Evolutionary conservation across 2,888 invertebrate genomes (phyloP).

Genomic region (Prenolepis imparis): DNA sequence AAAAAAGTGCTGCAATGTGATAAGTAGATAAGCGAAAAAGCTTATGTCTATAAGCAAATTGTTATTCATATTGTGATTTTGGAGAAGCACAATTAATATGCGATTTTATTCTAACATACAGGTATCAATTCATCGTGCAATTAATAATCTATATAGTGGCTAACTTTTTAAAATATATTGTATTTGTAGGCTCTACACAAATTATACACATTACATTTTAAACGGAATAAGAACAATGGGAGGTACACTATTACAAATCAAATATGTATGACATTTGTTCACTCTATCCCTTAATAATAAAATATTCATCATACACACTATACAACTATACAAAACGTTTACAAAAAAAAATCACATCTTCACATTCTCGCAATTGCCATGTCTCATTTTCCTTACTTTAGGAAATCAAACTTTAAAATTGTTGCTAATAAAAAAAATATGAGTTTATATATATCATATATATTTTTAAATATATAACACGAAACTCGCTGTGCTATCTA

Average conservation of each 20-base stretch:
- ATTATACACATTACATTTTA: conserved; percentile 24
- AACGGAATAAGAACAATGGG: conserved; percentile 20
- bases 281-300: background rate
- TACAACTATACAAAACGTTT: background rate
- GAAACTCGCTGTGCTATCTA: no score
- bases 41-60: background rate
- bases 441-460: no score
- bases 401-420: no score
- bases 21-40: background rate
- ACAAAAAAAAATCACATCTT: background rate
- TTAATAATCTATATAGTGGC: conserved; percentile 30
- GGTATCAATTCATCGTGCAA: conserved; percentile 36
- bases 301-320: background rate
- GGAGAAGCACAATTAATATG: background rate
- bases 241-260: background rate
- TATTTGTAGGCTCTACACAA: conserved; percentile 30
- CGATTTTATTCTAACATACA: background rate
- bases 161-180: conserved; percentile 30
- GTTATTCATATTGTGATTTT: background rate
- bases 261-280: background rate
- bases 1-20: background rate
- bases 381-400: no score
- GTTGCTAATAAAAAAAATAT: no score
- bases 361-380: background rate
- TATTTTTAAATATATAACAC: no score